Evolutionary conservation across 1,140 invertebrate genomes (phyloP).

Genomic region (Coptotermes formosanus): DNA sequence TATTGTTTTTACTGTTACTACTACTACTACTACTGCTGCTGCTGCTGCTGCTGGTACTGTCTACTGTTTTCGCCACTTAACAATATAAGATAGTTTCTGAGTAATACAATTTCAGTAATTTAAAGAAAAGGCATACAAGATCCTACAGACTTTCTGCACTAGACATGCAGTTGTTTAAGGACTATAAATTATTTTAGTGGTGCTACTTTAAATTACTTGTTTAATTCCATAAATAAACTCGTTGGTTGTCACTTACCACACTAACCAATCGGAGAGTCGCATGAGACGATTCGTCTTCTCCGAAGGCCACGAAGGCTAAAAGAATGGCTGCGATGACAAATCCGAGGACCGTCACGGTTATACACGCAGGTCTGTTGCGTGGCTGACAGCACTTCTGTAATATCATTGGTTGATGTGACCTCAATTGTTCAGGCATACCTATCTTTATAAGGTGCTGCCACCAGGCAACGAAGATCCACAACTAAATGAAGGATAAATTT

Average conservation of each 20-base stretch:
- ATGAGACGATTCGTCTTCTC: neutral
- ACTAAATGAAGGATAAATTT: neutral
- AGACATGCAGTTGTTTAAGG: no score
- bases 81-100: no score
- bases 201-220: no score
- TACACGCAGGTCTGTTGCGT: neutral
- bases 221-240: no score
- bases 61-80: no score
- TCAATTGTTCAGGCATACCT: neutral
- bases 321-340: constrained; percentile 6
- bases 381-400: neutral
- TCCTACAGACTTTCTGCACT: no score
- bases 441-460: neutral
- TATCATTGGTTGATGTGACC: neutral
- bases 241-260: constrained; percentile 1
- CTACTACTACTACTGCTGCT: no score
- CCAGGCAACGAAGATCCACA: neutral
- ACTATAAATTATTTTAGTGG: no score
- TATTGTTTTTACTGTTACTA: no score
- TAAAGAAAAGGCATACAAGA: no score
- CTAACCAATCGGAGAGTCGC: constrained; percentile 3
- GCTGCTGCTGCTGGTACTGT: no score
- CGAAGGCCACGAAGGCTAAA: neutral
- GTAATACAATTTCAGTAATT: no score
- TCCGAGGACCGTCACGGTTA: neutral